phyloP scores from a whole-genome alignment of 2,797 vertebrate species.

The Halcyon leucocephala region DNA sequence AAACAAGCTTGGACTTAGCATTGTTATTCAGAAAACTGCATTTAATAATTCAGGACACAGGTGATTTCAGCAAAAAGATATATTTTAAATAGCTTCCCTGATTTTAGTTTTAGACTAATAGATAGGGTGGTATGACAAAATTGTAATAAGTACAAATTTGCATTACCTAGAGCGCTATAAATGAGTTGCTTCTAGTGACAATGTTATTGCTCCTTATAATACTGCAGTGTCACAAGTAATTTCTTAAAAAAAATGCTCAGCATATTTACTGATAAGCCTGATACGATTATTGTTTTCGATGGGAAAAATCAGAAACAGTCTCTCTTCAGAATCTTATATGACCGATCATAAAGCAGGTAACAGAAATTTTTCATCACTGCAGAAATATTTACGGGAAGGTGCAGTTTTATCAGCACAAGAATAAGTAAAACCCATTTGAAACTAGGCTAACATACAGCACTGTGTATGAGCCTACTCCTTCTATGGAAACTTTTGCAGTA shows the following conservation, averaged over 20 bases:
- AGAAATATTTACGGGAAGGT: background rate
- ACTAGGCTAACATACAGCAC: background rate
- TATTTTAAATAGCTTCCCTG: background rate
- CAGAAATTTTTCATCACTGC: background rate
- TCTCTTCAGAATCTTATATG: conserved; percentile 24
- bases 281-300: conserved; percentile 48
- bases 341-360: background rate
- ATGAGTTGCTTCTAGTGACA: background rate
- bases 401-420: background rate
- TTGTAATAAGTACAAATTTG: background rate
- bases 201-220: conserved; percentile 24
- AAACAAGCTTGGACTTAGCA: background rate
- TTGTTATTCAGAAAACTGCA: background rate
- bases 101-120: conserved; percentile 21
- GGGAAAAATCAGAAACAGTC: conserved; percentile 34
- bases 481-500: conserved; percentile 25
- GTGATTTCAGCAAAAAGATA: background rate
- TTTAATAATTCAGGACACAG: background rate
- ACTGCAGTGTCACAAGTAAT: conserved; percentile 24
- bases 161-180: background rate
- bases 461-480: background rate
- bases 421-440: conserved; percentile 1
- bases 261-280: conserved; percentile 24
- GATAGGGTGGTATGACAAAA: background rate
- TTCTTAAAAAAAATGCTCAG: conserved; percentile 19